These are phyloP conservation scores for Gasterosteus nipponicus DNA, from an alignment of 2,113 vertebrate genomes.

Conservation along the genomic window DNA sequence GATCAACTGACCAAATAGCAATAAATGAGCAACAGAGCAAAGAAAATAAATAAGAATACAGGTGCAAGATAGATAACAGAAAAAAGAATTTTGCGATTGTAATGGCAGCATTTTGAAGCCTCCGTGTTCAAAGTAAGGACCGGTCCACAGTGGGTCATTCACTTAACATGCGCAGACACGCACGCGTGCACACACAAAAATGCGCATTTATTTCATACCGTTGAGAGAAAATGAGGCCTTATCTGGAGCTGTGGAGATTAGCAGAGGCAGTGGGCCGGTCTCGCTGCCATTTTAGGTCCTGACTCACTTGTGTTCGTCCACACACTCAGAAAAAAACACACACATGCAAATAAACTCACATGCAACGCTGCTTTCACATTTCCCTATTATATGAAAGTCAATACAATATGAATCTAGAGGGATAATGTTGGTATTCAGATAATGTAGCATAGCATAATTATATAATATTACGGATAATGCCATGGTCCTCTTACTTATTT, in stretches of 20 bases:
- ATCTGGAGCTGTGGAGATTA: conserved; percentile 78
- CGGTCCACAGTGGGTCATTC: conserved; percentile 51
- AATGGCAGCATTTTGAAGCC: conserved; percentile 63
- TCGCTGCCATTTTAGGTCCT: conserved; percentile 60
- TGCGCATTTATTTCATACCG: conserved; percentile 60
- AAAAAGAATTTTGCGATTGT: conserved; percentile 54
- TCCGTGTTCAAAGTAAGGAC: conserved; percentile 35
- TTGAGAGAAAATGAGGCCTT: conserved; percentile 67
- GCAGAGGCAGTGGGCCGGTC: conserved; percentile 54
- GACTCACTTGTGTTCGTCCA: conserved; percentile 13
- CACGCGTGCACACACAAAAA: conserved; percentile 25
- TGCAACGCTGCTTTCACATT: conserved; percentile 5
- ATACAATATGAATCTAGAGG: conserved; percentile 47
- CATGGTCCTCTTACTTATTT: not conserved
- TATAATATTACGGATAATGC: not conserved
- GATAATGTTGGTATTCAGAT: conserved; percentile 33
- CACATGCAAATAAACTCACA: conserved; percentile 11
- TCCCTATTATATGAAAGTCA: conserved; percentile 30
- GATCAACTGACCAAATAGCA: not conserved
- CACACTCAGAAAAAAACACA: not conserved
- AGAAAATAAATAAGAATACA: not conserved
- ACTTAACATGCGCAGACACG: conserved; percentile 30
- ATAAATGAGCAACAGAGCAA: conserved; percentile 14
- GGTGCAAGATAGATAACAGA: conserved; percentile 5
- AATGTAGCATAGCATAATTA: not conserved